phyloP scores from a whole-genome alignment of 2,113 vertebrate species.

The Xerus inauris region DNA sequence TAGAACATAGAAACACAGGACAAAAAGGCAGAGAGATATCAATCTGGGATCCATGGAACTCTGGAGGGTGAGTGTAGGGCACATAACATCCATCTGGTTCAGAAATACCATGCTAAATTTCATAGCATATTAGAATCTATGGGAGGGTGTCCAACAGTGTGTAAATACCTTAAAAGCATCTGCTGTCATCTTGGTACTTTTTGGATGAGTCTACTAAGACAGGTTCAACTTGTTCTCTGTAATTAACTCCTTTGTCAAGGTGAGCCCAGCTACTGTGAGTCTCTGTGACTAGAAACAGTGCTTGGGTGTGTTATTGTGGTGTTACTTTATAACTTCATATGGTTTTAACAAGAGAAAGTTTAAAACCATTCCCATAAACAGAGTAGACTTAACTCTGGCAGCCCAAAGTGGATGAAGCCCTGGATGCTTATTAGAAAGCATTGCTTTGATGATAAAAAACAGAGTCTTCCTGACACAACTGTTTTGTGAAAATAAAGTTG shows the following conservation, averaged over 20 bases:
- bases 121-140: background rate
- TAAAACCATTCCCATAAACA: background rate
- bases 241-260: background rate
- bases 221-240: background rate
- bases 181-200: background rate
- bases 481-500: constrained; percentile 67
- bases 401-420: background rate
- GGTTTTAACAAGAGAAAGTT: background rate
- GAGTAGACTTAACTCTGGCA: background rate
- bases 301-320: background rate
- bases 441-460: constrained; percentile 29
- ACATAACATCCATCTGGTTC: background rate
- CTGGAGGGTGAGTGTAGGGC: background rate
- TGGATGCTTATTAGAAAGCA: background rate
- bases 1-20: background rate
- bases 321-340: background rate
- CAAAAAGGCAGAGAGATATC: background rate
- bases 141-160: background rate
- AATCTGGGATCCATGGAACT: background rate
- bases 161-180: background rate
- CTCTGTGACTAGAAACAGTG: background rate
- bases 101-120: background rate
- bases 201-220: background rate
- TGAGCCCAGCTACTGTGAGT: background rate
- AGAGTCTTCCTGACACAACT: constrained; percentile 55